Evolutionary conservation across 2,888 invertebrate species (phyloP), one percentile per base, ranked within the genome.

Genomic region (Rhopalosiphum nymphaeae): DNA sequence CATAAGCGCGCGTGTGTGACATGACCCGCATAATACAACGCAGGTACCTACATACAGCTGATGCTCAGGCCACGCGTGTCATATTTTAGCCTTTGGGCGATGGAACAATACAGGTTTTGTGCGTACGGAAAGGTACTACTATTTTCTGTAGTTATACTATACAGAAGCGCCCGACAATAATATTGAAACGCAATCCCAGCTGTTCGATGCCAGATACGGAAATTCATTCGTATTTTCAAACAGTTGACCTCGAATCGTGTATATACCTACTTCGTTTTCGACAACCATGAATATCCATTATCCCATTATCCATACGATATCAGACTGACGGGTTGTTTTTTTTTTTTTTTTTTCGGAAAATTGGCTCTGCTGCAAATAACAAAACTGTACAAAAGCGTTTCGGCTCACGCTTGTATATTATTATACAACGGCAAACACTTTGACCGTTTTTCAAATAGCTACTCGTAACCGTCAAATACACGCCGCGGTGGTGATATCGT

Each of bases 171-270:
- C 67, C 67, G 67, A 16, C 67, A 5, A 36, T 21, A 4, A 36
- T 67, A 16, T 67, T 16, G n/a, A 67, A 67, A n/a, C 67, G 36
- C 67, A 36, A 4, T 67, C 13, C 5, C 67, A 67, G 67, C n/a
- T 67, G 67, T n/a, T 16, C n/a, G 67, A 67, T n/a, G n/a, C 16
- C 16, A 16, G 16, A n/a, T 16, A 67, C 67, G n/a, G 67, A 36
- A 36, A n/a, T 67, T 7, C 1, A 67, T 21, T 67, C 16, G 67
- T 16, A 67, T 67, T 67, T 1, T 67, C 67, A 67, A 67, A n/a
- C n/a, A 5, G n/a, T n/a, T 5, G 16, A 3, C 67, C n/a, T 16
- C 29, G 5, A 1, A 13, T 29, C 1, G n/a, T 0, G n/a, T n/a
- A 53, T n/a, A 53, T 5, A 13, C 29, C 29, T 13, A 67, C 16